A percentile compares a stretch with the other conserved stretches of the same genome.
phyloP scores from a whole-genome alignment of 2,113 vertebrate genomes.

The Ursus arctos region DNA sequence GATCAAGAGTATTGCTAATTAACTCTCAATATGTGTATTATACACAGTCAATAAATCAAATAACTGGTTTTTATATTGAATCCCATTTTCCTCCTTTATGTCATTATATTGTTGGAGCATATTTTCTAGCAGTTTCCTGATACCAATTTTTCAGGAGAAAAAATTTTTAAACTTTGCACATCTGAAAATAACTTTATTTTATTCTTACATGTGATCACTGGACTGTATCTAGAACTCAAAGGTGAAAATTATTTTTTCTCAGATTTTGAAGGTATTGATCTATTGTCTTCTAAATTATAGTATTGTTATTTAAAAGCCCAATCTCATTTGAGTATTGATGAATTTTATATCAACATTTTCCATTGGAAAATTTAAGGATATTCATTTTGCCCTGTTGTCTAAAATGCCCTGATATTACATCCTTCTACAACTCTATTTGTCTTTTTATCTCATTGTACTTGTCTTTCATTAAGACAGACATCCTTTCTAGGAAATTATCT shows the following conservation, averaged over 20 bases:
- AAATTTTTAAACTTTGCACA: background rate
- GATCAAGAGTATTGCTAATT: background rate
- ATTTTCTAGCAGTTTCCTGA: background rate
- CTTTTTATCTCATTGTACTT: background rate
- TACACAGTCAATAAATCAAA: background rate
- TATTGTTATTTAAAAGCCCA: background rate
- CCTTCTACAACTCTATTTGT: background rate
- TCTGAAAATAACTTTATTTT: constrained; percentile 11
- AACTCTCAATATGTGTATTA: background rate
- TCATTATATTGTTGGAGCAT: background rate
- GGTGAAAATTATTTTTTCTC: background rate
- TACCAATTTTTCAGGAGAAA: background rate
- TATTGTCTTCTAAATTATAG: background rate
- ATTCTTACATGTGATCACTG: background rate
- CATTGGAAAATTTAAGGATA: background rate
- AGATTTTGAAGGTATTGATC: background rate
- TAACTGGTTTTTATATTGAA: background rate
- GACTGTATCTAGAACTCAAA: background rate
- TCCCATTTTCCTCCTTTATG: background rate
- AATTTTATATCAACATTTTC: background rate
- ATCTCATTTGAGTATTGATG: background rate
- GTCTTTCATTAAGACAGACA: background rate
- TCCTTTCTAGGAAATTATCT: background rate
- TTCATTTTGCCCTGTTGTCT: background rate
- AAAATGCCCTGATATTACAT: background rate